phyloP scores from a whole-genome alignment of 2,888 invertebrate genomes.

The Lumbricus terrestris region DNA sequence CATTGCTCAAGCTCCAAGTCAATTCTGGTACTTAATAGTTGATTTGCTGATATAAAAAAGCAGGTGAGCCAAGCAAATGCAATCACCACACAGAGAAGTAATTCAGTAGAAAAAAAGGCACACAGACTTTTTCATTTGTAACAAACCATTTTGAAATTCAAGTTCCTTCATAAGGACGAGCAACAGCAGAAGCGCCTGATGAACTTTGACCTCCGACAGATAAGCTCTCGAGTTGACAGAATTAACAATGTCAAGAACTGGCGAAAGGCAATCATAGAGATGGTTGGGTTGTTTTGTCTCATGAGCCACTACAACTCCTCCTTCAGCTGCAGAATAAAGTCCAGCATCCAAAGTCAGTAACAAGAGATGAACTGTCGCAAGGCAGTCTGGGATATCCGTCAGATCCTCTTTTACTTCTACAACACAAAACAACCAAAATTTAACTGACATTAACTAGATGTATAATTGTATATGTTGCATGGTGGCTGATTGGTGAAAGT shows the following conservation, averaged over 20 bases:
- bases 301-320: not conserved
- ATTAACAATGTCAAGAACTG: conserved; percentile 11
- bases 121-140: no score
- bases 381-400: not conserved
- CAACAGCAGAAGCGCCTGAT: conserved; percentile 12
- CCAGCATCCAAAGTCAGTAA: conserved; percentile 8
- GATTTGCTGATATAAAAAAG: not conserved
- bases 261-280: not conserved
- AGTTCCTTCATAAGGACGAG: not conserved
- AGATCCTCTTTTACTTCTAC: not conserved
- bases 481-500: no score
- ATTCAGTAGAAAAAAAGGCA: not conserved
- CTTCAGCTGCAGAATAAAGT: not conserved
- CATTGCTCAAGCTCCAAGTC: no score
- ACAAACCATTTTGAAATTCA: conserved; percentile 10
- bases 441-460: not conserved
- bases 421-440: not conserved
- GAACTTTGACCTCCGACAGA: conserved; percentile 20
- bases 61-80: not conserved
- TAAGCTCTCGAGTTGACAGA: conserved; percentile 11
- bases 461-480: not conserved
- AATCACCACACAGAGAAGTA: not conserved
- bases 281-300: not conserved
- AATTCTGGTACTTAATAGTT: no score
- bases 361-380: conserved; percentile 12